phyloP scores from a whole-genome alignment of 2,113 vertebrate species.

The Pipa parva region DNA sequence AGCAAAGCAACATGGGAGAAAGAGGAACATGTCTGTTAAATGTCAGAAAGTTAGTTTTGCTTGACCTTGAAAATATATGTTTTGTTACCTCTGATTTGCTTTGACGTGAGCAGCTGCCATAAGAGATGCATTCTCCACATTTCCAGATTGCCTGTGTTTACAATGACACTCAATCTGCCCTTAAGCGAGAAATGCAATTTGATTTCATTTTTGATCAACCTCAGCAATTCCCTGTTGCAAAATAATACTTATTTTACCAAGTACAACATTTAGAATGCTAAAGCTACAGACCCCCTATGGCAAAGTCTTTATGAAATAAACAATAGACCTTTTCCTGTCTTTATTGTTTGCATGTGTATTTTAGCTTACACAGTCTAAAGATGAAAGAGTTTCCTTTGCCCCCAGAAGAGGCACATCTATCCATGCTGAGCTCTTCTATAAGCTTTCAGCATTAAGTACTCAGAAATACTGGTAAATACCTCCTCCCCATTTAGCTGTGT shows the following conservation, averaged over 20 bases:
- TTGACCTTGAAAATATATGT: conserved; percentile 7
- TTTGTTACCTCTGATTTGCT: conserved; percentile 2
- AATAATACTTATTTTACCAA: conserved; percentile 16
- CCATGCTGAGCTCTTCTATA: too few relatives aligned
- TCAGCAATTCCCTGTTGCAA: background rate
- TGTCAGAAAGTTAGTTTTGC: background rate
- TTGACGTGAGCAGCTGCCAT: conserved; percentile 17
- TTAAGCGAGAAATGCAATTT: conserved; percentile 35
- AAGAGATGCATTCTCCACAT: background rate
- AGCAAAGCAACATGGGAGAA: background rate
- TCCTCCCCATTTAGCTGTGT: background rate
- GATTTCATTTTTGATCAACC: conserved; percentile 26
- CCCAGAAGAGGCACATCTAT: background rate
- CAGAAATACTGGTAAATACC: too few relatives aligned
- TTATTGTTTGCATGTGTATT: background rate
- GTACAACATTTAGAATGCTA: conserved; percentile 1
- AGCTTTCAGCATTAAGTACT: background rate
- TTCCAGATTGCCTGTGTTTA: conserved; percentile 12
- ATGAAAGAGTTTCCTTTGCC: background rate
- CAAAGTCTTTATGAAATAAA: conserved; percentile 8
- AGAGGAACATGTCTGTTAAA: background rate
- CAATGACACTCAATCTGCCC: conserved; percentile 19
- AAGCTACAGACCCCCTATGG: conserved; percentile 14
- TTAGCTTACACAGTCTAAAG: background rate
- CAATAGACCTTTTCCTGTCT: background rate